Conservation (phyloP, 1,140 invertebrate species). For the Lasioglossum albipes region DNA sequence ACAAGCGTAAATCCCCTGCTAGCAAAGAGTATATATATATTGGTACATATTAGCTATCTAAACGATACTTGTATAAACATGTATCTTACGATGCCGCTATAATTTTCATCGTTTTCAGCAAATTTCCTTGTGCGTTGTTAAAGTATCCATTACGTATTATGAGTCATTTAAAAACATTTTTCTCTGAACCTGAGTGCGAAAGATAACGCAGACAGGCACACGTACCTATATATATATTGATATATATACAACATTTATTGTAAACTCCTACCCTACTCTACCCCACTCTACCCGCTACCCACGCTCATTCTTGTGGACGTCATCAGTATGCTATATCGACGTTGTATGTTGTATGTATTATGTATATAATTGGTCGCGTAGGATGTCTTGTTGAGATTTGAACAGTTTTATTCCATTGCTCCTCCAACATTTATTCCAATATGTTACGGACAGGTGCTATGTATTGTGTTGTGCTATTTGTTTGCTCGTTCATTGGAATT, state of each 20-base stretch:
- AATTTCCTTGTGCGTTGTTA: neutral
- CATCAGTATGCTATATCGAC: conserved; percentile 42
- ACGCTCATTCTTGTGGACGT: conserved; percentile 35
- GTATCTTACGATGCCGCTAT: too few relatives aligned
- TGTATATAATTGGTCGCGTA: conserved; percentile 7
- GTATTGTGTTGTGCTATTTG: conserved; percentile 15
- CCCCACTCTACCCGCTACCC: neutral
- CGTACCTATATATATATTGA: too few relatives aligned
- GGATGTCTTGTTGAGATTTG: conserved; percentile 22
- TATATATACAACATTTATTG: neutral
- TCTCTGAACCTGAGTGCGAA: neutral
- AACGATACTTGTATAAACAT: too few relatives aligned
- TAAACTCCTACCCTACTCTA: neutral
- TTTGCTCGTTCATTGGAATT: conserved; percentile 8
- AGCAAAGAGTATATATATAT: too few relatives aligned
- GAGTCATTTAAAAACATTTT: neutral
- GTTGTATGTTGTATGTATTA: neutral
- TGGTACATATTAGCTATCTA: too few relatives aligned
- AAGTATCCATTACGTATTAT: too few relatives aligned
- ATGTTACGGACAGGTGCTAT: conserved; percentile 6
- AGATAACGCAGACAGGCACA: too few relatives aligned
- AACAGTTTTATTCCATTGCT: neutral
- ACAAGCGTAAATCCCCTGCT: too few relatives aligned
- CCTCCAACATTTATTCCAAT: conserved; percentile 7
- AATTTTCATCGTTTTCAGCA: too few relatives aligned